Evolutionary conservation across 2,113 vertebrate genomes (phyloP).

Genomic region (Recurvirostra avosetta): DNA sequence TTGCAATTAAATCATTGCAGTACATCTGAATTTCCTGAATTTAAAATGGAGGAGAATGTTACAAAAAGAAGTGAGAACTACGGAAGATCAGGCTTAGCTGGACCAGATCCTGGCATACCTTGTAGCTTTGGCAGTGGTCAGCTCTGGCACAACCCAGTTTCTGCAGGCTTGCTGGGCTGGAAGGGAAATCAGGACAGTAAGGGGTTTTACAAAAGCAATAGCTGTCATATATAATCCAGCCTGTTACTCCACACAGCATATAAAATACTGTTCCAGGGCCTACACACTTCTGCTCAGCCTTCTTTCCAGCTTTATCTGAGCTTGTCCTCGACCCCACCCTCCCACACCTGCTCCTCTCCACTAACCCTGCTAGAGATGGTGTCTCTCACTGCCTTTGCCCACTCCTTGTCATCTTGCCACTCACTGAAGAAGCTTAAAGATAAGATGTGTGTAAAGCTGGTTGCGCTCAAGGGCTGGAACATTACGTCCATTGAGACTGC

Average conservation of each 20-base stretch:
- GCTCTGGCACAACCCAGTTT: background rate
- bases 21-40: background rate
- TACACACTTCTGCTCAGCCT: background rate
- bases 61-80: background rate
- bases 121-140: background rate
- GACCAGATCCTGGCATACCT: background rate
- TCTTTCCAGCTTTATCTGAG: background rate
- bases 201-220: background rate
- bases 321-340: background rate
- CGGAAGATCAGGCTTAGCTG: background rate
- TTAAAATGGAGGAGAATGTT: background rate
- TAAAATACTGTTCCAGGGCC: background rate
- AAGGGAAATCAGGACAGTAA: background rate
- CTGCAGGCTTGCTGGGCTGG: background rate
- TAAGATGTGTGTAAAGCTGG: background rate
- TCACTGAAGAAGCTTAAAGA: background rate
- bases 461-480: background rate
- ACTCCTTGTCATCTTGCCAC: background rate
- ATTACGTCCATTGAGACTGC: background rate
- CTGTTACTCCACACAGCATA: background rate
- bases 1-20: background rate
- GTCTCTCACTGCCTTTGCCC: background rate
- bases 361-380: background rate
- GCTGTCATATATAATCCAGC: background rate
- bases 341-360: background rate